These are phyloP conservation scores for Henricia sp. DNA, from an alignment of 53 echinoderm and acorn worm species.

Conservation along the genomic window DNA sequence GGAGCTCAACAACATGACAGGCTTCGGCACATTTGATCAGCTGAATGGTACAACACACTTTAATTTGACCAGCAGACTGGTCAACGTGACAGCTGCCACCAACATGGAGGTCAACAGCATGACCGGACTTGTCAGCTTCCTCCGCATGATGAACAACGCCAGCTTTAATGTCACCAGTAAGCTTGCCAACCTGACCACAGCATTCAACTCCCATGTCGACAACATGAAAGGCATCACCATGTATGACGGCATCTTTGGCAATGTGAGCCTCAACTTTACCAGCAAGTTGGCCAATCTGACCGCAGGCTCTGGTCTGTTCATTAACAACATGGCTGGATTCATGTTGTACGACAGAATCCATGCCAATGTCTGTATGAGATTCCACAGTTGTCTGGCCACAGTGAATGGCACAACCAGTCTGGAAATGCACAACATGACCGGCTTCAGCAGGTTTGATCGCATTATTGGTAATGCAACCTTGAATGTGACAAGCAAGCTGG, in stretches of 20 bases:
- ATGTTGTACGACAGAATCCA: constrained; percentile 58
- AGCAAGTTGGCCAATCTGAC: constrained; percentile 68
- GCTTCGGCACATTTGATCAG: constrained; percentile 46
- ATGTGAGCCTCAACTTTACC: constrained; percentile 53
- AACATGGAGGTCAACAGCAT: constrained; percentile 66
- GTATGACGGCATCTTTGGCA: constrained; percentile 44
- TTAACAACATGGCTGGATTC: constrained; percentile 63
- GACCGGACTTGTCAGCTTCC: constrained; percentile 62
- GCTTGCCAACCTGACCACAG: constrained; percentile 62
- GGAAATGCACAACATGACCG: constrained; percentile 61
- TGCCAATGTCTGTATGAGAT: constrained; percentile 49
- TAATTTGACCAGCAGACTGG: constrained; percentile 61
- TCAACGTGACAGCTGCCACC: constrained; percentile 61
- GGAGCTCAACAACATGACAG: constrained; percentile 62
- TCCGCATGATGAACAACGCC: constrained; percentile 51
- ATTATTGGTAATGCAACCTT: constrained; percentile 37
- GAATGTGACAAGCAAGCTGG: constrained; percentile 32
- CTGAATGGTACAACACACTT: constrained; percentile 65
- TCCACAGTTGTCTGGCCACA: constrained; percentile 21
- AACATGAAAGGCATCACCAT: constrained; percentile 41
- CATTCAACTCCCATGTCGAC: constrained; percentile 44
- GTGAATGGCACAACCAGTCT: constrained; percentile 28
- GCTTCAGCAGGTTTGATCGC: constrained; percentile 47
- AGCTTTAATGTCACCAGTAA: constrained; percentile 56
- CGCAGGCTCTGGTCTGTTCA: constrained; percentile 46